Evolutionary conservation across 1,140 invertebrate genomes (phyloP).

Genomic region (Saxidomus purpurata): DNA sequence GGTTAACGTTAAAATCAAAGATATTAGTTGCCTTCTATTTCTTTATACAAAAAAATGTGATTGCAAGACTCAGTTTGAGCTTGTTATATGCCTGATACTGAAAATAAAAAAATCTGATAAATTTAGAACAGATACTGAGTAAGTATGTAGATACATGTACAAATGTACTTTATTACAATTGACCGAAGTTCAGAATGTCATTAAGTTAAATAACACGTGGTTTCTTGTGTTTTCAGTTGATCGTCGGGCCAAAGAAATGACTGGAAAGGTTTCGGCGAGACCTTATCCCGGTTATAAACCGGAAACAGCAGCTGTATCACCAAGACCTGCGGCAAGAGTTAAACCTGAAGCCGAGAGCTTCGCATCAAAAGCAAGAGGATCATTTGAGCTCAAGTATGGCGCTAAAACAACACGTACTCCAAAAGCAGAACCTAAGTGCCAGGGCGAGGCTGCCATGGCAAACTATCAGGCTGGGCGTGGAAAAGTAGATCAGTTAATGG

Average conservation of each 20-base stretch:
- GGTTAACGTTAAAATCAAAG: too few relatives aligned
- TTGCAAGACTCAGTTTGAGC: too few relatives aligned
- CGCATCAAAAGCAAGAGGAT: constrained; percentile 75
- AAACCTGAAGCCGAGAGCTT: constrained; percentile 77
- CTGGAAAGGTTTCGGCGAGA: constrained; percentile 3
- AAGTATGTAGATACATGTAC: too few relatives aligned
- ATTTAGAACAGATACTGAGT: too few relatives aligned
- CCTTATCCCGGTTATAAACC: constrained; percentile 82
- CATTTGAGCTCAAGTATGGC: constrained; percentile 74
- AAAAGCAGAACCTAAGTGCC: constrained; percentile 77
- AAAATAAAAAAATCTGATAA: too few relatives aligned
- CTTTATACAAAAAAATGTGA: too few relatives aligned
- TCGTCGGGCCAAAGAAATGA: background rate
- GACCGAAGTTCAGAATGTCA: too few relatives aligned
- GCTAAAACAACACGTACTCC: constrained; percentile 64
- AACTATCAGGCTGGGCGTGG: constrained; percentile 78
- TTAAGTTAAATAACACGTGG: too few relatives aligned
- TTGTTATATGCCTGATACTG: too few relatives aligned
- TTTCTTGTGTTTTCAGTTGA: background rate
- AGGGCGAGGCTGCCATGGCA: constrained; percentile 70
- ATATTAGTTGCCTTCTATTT: too few relatives aligned
- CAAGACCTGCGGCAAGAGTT: constrained; percentile 72
- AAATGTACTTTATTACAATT: too few relatives aligned
- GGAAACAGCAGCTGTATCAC: constrained; percentile 66
- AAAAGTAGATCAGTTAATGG: constrained; percentile 74